Evolutionary conservation across 2,113 vertebrate genomes (phyloP).

Genomic region (Austrofundulus limnaeus): DNA sequence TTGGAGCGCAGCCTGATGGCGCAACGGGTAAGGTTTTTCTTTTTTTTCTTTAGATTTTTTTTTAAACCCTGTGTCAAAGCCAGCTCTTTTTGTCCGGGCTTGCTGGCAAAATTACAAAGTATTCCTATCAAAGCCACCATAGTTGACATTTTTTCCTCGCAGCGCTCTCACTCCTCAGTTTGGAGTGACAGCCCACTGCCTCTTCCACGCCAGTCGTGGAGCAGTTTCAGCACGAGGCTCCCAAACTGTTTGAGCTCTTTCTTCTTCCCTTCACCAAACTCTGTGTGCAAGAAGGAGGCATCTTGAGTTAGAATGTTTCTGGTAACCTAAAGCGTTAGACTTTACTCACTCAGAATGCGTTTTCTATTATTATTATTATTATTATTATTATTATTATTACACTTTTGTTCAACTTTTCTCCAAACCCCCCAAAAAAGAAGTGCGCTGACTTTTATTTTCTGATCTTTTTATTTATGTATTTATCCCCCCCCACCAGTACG

Average conservation of each 20-base stretch:
- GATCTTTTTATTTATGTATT: too few species aligned
- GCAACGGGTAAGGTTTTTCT: slow-evolving; percentile 97
- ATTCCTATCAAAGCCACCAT: slow-evolving; percentile 75
- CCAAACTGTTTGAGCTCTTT: slow-evolving; percentile 74
- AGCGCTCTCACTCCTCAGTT: slow-evolving; percentile 67
- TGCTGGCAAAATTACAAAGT: slow-evolving; percentile 87
- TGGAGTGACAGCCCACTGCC: slow-evolving; percentile 76
- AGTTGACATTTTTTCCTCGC: slow-evolving; percentile 83
- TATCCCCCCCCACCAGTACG: slow-evolving; percentile 92
- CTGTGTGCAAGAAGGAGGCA: slow-evolving; percentile 74
- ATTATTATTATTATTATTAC: too few species aligned
- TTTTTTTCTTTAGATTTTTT: slow-evolving; percentile 81
- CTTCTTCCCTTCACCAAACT: slow-evolving; percentile 80
- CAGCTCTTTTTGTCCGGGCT: slow-evolving; percentile 68
- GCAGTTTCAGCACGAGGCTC: slow-evolving; percentile 82
- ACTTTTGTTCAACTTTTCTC: neutral
- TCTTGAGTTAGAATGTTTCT: slow-evolving; percentile 88
- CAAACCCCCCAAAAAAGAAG: slow-evolving; percentile 26
- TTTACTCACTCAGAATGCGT: slow-evolving; percentile 22
- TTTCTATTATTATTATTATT: too few species aligned
- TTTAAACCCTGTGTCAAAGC: slow-evolving; percentile 93
- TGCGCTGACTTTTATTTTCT: slow-evolving; percentile 55
- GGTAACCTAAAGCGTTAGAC: slow-evolving; percentile 79
- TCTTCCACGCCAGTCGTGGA: slow-evolving; percentile 72
- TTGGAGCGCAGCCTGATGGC: slow-evolving; percentile 99